Evolutionary conservation across 2,888 invertebrate genomes (phyloP), one percentile per base, ranked within the genome.

Genomic region (Heteromyza rotundicornis): DNA sequence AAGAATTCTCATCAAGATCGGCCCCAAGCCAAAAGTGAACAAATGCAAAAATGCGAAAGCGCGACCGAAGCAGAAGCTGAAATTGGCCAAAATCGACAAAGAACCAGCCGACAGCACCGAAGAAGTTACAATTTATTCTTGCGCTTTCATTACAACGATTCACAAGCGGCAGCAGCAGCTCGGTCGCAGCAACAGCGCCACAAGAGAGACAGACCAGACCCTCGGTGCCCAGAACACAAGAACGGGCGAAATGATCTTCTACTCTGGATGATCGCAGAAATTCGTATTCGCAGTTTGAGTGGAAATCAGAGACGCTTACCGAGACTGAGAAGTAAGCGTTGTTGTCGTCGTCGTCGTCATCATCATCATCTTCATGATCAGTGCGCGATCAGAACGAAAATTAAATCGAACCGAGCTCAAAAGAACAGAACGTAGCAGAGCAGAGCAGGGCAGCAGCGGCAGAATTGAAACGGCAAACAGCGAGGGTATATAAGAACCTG

Each of bases 401-500:
- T 47, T 35, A 44, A 22, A 59, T 52, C 2, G 59, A 60, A 32
- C 17, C 20, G 51, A 52, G 36, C 60, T 19, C 27, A 47, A 54
- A 35, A 54, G 35, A 54, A 54, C n/a, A 27, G 27, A 53, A 32
- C 27, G 5, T 23, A 17, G 7, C 53, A 27, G 44, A 47, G n/a
- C 3, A 51, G 19, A 22, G 3, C 53, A 53, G 53, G 24, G 22
- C 27, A 17, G 53, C 60, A 24, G 63, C 60, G 52, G 62, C 61
- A 63, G 61, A 60, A 63, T 58, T 60, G 63, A 64, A 64, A 61
- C 54, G 59, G 17, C 27, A 65, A n/a, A 64, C 64, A 69, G 66
- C 80, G 79, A 81, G 71, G 76, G 81, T 80, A 81, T 81, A 81
- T 77, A 81, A 81, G 81, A 81, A 81, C 78, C 80, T 72, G 72